Percentiles rank a stretch among this genome's conserved stretches.
Conservation (phyloP, 2,888 invertebrate species). For the Mongoloraphidia duomilia region DNA sequence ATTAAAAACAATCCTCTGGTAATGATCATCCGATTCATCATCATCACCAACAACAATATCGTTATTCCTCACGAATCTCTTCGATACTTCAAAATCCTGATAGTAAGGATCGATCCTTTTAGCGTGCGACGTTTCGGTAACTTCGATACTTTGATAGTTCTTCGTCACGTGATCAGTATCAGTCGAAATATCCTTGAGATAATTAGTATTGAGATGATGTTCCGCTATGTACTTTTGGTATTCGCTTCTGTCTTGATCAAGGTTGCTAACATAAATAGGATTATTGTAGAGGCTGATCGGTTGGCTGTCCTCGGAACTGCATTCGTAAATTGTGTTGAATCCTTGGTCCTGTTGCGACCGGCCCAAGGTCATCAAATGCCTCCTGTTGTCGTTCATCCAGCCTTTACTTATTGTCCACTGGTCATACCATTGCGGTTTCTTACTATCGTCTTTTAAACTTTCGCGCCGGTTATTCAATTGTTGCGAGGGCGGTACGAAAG, state of each 20-base stretch:
- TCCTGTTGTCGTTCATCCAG: conserved; percentile 27
- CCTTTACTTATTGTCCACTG: conserved; percentile 33
- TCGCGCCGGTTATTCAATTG: too few species aligned
- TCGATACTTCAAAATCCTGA: too few species aligned
- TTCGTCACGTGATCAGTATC: not conserved
- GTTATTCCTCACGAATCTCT: too few species aligned
- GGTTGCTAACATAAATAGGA: conserved; percentile 23
- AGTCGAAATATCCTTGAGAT: not conserved
- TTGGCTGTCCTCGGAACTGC: conserved; percentile 24
- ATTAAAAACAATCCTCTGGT: too few species aligned
- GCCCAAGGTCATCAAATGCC: conserved; percentile 23
- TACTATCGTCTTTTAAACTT: too few species aligned
- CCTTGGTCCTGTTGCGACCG: not conserved
- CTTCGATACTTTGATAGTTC: too few species aligned
- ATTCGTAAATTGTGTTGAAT: conserved; percentile 26
- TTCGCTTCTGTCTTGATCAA: not conserved
- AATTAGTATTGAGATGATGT: conserved; percentile 1
- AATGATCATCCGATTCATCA: too few species aligned
- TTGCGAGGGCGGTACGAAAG: too few species aligned
- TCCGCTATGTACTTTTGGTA: conserved; percentile 1
- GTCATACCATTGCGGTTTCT: conserved; percentile 22
- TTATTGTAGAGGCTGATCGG: conserved; percentile 25
- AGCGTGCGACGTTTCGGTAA: too few species aligned
- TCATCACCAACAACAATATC: too few species aligned
- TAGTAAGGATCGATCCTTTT: too few species aligned